These are phyloP conservation scores for Dicerorhinus sumatrensis DNA, from an alignment of 2,113 vertebrate species.

Conservation along the genomic window DNA sequence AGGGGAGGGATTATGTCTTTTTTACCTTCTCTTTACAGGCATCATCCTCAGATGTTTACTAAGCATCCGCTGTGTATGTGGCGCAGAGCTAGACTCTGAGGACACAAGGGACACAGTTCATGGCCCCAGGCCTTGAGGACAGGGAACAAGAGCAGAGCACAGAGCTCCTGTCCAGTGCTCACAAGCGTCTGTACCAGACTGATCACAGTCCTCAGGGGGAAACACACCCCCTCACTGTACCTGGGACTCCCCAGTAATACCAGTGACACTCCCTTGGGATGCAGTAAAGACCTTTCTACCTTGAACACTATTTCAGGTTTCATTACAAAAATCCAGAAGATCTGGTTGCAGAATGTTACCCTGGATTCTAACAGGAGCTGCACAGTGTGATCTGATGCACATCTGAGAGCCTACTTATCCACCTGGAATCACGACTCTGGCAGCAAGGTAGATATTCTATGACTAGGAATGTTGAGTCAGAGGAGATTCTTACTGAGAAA, in stretches of 20 bases:
- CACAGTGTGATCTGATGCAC: background rate
- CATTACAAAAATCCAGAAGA: background rate
- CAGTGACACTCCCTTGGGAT: background rate
- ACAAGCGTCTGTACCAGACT: background rate
- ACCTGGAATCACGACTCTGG: background rate
- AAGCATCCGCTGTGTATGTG: background rate
- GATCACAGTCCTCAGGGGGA: background rate
- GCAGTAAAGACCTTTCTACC: background rate
- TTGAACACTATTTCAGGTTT: constrained; percentile 9
- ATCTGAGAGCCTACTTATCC: background rate
- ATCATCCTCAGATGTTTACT: background rate
- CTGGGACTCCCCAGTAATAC: background rate
- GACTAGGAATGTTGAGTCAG: background rate
- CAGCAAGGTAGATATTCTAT: background rate
- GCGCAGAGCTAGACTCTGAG: background rate
- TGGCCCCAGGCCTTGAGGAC: background rate
- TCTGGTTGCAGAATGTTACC: background rate
- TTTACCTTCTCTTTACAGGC: constrained; percentile 12
- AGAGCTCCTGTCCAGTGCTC: background rate
- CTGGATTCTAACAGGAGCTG: background rate
- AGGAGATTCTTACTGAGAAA: background rate
- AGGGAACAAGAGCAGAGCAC: background rate
- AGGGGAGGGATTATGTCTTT: background rate
- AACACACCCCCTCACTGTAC: background rate
- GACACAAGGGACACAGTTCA: background rate